Evolutionary conservation across 2,113 vertebrate species (phyloP).

Genomic region (Mirounga angustirostris): DNA sequence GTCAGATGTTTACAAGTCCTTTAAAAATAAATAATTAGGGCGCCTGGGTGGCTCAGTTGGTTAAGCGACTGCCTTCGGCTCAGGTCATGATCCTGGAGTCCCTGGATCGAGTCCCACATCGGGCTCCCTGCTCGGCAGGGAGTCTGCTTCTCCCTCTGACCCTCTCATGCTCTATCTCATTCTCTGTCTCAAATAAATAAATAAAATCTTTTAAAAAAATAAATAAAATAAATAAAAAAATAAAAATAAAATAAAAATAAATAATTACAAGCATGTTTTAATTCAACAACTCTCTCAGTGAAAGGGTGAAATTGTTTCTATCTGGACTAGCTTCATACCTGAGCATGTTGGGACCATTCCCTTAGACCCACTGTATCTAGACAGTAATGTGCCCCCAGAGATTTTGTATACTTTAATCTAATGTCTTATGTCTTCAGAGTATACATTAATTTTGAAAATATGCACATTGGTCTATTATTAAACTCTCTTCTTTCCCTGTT

Average conservation of each 20-base stretch:
- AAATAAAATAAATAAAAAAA: no score
- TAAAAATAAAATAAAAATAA: background rate
- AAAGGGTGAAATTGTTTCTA: background rate
- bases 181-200: no score
- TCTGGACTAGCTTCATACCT: accelerated
- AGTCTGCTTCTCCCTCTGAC: no score
- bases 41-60: no score
- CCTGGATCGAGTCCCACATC: no score
- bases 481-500: background rate
- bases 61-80: no score
- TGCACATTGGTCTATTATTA: background rate
- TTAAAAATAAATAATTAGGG: background rate
- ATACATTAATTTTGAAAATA: background rate
- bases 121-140: no score
- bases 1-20: background rate
- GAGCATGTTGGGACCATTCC: background rate
- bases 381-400: background rate
- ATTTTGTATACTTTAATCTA: background rate
- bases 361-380: background rate
- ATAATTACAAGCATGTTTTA: background rate
- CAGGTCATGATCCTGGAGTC: no score
- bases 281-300: background rate
- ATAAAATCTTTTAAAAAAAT: no score
- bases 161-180: no score
- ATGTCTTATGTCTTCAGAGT: background rate